A percentile compares a stretch with the other conserved stretches of the same genome.
phyloP scores from a whole-genome alignment of 2,888 invertebrate species.

The Chironomus riparius region DNA sequence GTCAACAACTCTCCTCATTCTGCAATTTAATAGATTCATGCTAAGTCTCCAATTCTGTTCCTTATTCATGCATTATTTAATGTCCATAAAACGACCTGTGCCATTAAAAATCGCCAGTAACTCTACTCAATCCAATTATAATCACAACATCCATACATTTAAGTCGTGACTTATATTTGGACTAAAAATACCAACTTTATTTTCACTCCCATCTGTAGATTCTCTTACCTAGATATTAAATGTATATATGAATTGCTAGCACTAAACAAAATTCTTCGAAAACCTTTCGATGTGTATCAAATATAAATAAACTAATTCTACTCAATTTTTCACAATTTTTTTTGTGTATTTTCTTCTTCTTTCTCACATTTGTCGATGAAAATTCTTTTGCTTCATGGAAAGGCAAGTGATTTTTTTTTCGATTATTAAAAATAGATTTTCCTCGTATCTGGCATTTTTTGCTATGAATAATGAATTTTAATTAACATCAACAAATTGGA shows the following conservation, averaged over 20 bases:
- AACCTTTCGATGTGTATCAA: neutral
- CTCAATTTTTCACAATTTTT: neutral
- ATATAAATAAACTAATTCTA: constrained; percentile 14
- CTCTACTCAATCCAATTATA: no score
- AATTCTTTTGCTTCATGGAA: neutral
- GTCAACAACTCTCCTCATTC: no score
- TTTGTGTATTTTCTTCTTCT: neutral
- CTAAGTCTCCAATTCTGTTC: no score
- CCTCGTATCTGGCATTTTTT: constrained; percentile 7
- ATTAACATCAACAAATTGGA: constrained; percentile 15
- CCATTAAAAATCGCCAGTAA: no score
- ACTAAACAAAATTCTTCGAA: neutral
- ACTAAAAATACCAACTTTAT: no score
- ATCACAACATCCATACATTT: no score
- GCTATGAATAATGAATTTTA: constrained; percentile 19
- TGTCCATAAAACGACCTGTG: no score
- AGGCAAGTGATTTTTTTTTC: neutral
- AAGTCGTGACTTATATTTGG: no score
- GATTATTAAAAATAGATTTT: constrained; percentile 15
- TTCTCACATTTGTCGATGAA: neutral
- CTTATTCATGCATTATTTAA: no score
- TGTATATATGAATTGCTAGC: neutral
- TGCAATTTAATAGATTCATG: no score
- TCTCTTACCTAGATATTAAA: no score
- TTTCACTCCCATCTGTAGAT: no score